Evolutionary conservation across 2,888 invertebrate genomes (phyloP).

Genomic region (Cryptocheilus praepositus): DNA sequence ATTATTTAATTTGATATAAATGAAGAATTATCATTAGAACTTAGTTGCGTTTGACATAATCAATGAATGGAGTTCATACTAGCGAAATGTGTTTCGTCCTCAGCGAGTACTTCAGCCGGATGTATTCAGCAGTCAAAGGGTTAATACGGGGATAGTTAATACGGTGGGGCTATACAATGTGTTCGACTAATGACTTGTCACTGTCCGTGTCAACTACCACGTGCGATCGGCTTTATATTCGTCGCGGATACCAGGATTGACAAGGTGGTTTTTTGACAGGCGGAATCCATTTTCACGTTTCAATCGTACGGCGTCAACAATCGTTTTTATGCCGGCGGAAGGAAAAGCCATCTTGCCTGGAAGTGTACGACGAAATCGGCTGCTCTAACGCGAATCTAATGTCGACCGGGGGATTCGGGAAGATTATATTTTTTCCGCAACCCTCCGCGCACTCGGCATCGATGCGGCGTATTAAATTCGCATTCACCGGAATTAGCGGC

Average conservation of each 20-base stretch:
- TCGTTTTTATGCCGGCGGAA: slow-evolving; percentile 19
- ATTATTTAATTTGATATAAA: too few species aligned
- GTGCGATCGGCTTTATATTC: too few species aligned
- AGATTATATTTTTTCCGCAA: neutral
- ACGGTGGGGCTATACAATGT: neutral
- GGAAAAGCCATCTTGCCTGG: slow-evolving; percentile 18
- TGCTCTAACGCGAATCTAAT: slow-evolving; percentile 54
- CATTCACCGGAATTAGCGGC: neutral
- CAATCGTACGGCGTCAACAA: slow-evolving; percentile 15
- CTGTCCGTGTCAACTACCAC: too few species aligned
- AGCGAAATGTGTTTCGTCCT: too few species aligned
- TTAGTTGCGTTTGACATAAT: too few species aligned
- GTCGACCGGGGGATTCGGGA: slow-evolving; percentile 16
- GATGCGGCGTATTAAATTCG: neutral
- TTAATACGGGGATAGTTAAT: slow-evolving; percentile 10
- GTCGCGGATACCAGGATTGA: too few species aligned
- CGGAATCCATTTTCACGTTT: neutral
- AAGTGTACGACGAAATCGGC: slow-evolving; percentile 29
- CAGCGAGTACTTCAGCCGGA: too few species aligned
- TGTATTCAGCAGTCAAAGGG: too few species aligned
- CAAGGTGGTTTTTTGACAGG: neutral
- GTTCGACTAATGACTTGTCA: too few species aligned
- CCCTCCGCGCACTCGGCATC: neutral
- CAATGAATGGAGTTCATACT: too few species aligned
- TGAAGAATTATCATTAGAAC: too few species aligned